Conservation (phyloP, 2,113 vertebrate genomes). For the Corythaeola cristata region DNA sequence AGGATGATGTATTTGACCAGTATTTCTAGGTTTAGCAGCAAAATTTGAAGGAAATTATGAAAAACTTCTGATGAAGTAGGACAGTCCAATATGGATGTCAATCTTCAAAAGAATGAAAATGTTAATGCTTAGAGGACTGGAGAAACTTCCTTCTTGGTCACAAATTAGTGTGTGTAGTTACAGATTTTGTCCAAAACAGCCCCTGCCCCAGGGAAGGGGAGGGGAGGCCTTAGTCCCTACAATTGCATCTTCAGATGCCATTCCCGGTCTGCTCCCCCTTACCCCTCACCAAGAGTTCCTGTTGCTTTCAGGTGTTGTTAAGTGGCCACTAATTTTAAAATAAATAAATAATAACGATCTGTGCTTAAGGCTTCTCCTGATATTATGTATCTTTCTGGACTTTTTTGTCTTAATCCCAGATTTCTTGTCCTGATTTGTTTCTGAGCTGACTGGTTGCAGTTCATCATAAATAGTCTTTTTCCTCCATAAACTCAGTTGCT, state of each 20-base stretch:
- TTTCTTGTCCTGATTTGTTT: background rate
- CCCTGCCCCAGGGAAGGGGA: accelerated
- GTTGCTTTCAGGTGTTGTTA: background rate
- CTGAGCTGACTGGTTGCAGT: background rate
- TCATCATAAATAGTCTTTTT: background rate
- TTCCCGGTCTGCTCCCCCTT: background rate
- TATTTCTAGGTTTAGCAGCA: background rate
- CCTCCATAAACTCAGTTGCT: background rate
- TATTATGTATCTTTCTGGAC: background rate
- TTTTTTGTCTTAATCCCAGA: background rate
- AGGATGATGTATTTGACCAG: background rate
- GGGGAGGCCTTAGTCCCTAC: background rate
- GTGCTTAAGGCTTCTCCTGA: background rate
- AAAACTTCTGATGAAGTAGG: background rate
- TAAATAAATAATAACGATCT: background rate
- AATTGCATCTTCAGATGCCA: background rate
- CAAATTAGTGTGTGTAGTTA: background rate
- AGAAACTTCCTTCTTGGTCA: background rate
- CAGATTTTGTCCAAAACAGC: background rate
- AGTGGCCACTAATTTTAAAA: background rate
- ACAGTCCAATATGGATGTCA: background rate
- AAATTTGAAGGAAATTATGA: background rate
- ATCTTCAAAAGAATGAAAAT: background rate
- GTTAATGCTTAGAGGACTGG: too few relatives aligned
- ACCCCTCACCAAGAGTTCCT: background rate